Base-by-base conservation (phyloP, 2,797 vertebrate species). In the Vultur gryphus region DNA sequence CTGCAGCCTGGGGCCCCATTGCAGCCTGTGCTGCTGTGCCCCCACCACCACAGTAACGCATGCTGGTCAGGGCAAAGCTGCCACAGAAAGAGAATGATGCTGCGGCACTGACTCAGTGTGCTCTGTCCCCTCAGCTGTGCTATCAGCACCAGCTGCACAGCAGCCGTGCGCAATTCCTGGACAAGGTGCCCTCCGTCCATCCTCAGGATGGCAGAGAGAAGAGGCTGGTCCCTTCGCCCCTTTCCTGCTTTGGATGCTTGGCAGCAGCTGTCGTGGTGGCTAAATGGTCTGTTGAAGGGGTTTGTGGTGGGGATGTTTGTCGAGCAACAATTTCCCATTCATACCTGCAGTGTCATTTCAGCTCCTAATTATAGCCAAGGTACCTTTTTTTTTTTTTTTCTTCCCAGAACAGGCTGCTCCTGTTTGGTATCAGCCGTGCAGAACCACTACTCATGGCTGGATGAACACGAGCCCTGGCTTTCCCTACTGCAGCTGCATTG, bases 381-480 rank as follows among this genome's bases (percentile, higher is more conserved):
- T 84, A 77, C 62, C 54, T 93, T 89, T 93, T 13, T 48, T 2
- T 46, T 64, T 77, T 49, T 55, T 46, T 43, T 37, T 18, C 37
- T 37, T 37, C 37, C 37, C 62, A 77, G 89, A 94, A 95, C 61
- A 94, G 79, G 65, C 78, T 83, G 70, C 28, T 95, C 46, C 49
- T 85, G 13, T 81, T 81, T 65, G 79, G 39, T 64, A 57, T 16
- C 48, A 94, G 81, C 70, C 89, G 58, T 58, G 79, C 93, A 91
- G 79, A 88, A 97, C 79, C 64, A 41, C 76, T 54, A 29, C 72
- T 88, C 52, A 20, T 3, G 37, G 84, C 71, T 92, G 71, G 90
- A 84, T 91, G 83, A 97, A 95, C n/a, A 17, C 21, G 12, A 92
- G 39, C 11, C 15, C 52, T 61, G 57, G 61, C 91, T 90, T 81